Evolutionary conservation across 2,888 invertebrate species (phyloP), one percentile per base, ranked within the genome.

Genomic region (Odontothrips loti): DNA sequence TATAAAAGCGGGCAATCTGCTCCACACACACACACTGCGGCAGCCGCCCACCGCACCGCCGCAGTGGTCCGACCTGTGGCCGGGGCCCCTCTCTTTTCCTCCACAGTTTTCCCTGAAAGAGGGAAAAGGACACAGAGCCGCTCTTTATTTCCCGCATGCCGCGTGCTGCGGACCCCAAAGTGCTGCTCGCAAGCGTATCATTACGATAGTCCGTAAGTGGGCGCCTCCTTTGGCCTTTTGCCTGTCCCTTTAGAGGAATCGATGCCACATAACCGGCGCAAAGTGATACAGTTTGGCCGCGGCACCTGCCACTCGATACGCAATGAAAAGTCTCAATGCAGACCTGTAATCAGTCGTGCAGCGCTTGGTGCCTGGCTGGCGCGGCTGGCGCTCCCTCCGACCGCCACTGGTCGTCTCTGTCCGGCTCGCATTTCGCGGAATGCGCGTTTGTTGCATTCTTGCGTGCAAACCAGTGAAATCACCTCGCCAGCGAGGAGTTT

Each of bases 201-300:
- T 75, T 75, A 75, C 68, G 68, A 23, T 17, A 17, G 58, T 11
- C 58, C 11, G 58, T 75, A 27, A 75, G 68, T 75, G 68, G 68
- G 23, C 34, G 58, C 68, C 68, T 17, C 58, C 15, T 58, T 58
- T 11, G 34, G 34, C 34, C 34, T 43, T 43, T 43, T 43, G 58
- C 58, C 27, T 75, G 68, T 75, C 68, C 68, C 68, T 75, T 75
- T 75, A 75, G 68, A 27, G 68, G 27, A 75, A 27, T 75, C 68
- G 68, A 75, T 75, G 68, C 68, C 68, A n/a, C n/a, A 27, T 75
- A 75, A 75, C 68, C 68, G 68, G 68, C 68, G 68, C 68, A 75
- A 75, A 75, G 68, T 75, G 68, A 75, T 75, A 75, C 68, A 75
- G 68, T 75, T 75, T 75, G 68, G 11, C 68, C 68, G 68, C 27